A percentile compares a stretch with the other conserved stretches of the same genome.
Evolutionary conservation across 2,113 vertebrate genomes (phyloP).

Genomic region (Phalacrocorax carbo): DNA sequence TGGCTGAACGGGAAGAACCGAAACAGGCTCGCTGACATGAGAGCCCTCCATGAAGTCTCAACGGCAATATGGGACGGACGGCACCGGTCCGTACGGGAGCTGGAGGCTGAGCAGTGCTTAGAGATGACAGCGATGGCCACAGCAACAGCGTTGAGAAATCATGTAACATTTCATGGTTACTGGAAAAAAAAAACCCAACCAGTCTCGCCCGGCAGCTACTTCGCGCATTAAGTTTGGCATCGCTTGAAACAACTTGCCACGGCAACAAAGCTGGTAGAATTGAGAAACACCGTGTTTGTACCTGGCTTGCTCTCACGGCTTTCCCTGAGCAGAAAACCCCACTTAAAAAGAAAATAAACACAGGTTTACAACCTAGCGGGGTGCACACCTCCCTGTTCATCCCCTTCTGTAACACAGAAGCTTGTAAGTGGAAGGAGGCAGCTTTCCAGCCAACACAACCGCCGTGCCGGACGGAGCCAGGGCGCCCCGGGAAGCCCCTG

Average conservation of each 20-base stretch:
- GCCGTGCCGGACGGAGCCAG: accelerated
- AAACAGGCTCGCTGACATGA: background rate
- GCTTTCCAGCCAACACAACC: background rate
- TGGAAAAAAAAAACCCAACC: too few species aligned
- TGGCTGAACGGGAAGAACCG: accelerated
- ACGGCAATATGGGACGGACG: accelerated
- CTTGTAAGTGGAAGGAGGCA: background rate
- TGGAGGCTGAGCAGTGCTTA: background rate
- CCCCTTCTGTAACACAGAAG: accelerated
- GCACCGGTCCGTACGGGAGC: background rate
- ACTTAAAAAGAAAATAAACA: background rate
- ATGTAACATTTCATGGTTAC: accelerated
- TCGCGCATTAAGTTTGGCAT: background rate
- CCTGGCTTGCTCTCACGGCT: background rate
- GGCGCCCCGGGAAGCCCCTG: accelerated
- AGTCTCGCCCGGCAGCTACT: background rate
- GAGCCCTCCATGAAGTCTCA: background rate
- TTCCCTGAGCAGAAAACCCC: background rate
- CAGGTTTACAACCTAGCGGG: background rate
- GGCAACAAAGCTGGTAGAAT: background rate
- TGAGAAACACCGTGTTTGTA: background rate
- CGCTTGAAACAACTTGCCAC: background rate
- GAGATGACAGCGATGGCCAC: background rate
- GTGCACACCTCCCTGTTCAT: background rate
- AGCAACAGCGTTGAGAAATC: accelerated